Base-by-base conservation (phyloP, 2,888 invertebrate species). In the Drosophila longiperda region DNA sequence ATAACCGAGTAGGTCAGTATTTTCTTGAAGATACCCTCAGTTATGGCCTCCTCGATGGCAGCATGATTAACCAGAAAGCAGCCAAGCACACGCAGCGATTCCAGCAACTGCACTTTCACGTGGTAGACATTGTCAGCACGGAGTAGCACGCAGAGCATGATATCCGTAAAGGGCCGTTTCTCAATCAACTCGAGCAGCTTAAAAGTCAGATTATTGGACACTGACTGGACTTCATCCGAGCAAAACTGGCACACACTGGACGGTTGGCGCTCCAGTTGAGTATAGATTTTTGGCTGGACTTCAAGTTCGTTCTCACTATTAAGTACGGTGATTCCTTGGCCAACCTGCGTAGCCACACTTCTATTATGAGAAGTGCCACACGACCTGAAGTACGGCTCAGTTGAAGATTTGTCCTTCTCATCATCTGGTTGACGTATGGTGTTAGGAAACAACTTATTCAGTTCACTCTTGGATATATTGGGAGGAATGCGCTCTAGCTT, bases 61-160 rank as follows among this genome's bases (percentile, higher is more conserved):
- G 12, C 23, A 17, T 83, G 85, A 15, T 61, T 89, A 33, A 71
- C 90, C 23, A 85, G 65, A 17, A 92, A 45, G 26, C 87, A 90
- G 12, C 87, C 83, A 5, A 91, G 50, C 0, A 66, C 59, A 83
- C 50, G 23, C 0, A 75, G 78, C 0, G 80, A 9, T 0, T 60
- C 33, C n/a, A 68, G 71, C 17, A 78, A 42, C 7, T 81, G 70
- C 0, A 91, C 65, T 53, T 78, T 90, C 3, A 92, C 62, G 42
- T 91, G 91, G 23, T 91, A 91, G 7, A 84, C 11, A 48, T 83
- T 77, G n/a, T 86, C 76, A 8, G 70, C 50, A 3, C 85, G 82
- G 3, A 89, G 52, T 0, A 82, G 60, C 6, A 92, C 60, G 2
- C 81, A 80, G 1, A 91, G 40, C 9, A 83, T 73, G 3, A 91